phyloP scores from a whole-genome alignment of 2,888 invertebrate species.

The Aphodius sticticus region DNA sequence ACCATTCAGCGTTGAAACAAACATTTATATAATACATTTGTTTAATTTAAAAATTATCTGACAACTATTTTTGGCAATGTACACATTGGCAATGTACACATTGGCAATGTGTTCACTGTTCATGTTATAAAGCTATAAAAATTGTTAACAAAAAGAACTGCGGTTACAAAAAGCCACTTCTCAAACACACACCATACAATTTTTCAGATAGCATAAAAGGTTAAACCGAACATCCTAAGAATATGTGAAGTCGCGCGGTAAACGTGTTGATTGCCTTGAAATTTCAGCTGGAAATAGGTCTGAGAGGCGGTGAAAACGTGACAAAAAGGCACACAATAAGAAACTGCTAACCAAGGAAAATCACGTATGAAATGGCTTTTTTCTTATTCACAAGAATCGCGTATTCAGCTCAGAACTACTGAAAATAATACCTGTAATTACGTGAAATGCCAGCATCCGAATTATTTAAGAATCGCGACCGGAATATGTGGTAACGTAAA shows the following conservation, averaged over 20 bases:
- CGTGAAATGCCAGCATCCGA: background rate
- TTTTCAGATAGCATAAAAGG: background rate
- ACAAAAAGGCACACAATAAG: background rate
- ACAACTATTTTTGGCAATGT: too few species aligned
- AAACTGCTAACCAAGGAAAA: background rate
- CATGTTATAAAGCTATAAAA: too few species aligned
- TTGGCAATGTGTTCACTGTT: too few species aligned
- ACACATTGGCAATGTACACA: too few species aligned
- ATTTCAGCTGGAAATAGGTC: background rate
- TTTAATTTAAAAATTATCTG: too few species aligned
- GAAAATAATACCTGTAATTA: background rate
- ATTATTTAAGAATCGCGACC: background rate
- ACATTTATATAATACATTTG: too few species aligned
- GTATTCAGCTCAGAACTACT: background rate
- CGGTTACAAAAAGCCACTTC: too few species aligned
- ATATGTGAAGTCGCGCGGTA: background rate
- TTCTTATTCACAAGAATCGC: background rate
- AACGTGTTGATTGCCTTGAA: conserved; percentile 4
- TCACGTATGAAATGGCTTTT: background rate
- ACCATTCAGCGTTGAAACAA: too few species aligned
- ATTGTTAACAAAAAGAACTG: too few species aligned
- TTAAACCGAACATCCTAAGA: background rate
- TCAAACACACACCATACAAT: background rate
- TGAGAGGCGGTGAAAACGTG: background rate
- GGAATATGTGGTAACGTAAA: background rate